phyloP scores from a whole-genome alignment of 2,113 vertebrate genomes.

The Cheirogaleus medius region DNA sequence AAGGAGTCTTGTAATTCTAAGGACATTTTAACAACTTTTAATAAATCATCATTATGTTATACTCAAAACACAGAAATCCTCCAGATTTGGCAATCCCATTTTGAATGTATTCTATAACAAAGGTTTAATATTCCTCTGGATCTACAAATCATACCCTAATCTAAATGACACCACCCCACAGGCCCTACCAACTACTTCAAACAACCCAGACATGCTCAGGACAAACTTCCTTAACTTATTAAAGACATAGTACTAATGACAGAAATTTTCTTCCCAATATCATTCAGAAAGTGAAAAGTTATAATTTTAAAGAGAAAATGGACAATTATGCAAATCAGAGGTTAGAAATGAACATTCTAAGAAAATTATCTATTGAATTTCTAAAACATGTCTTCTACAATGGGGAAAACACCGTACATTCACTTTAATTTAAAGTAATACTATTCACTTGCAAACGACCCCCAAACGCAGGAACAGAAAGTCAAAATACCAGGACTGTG shows the following conservation, averaged over 20 bases:
- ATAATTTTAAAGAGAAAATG: neutral
- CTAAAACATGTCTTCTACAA: neutral
- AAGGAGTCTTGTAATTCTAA: conserved; percentile 41
- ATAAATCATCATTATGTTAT: neutral
- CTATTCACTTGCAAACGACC: neutral
- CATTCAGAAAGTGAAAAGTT: neutral
- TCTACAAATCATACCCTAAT: neutral
- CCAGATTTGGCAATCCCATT: neutral
- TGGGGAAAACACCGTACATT: rapidly evolving
- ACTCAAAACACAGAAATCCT: neutral
- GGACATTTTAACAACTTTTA: neutral
- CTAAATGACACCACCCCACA: neutral
- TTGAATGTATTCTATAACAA: neutral
- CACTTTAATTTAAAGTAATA: neutral
- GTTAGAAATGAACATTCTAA: neutral
- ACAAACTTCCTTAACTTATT: neutral
- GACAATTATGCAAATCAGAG: neutral
- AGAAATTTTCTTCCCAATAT: neutral
- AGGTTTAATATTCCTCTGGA: neutral
- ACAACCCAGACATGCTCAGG: neutral
- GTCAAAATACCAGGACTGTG: neutral
- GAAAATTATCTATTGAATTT: neutral
- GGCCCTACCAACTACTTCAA: neutral
- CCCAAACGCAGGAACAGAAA: neutral
- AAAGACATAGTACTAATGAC: neutral